Evolutionary conservation across 2,113 vertebrate species (phyloP).

Genomic region (Pontoporia blainvillei): DNA sequence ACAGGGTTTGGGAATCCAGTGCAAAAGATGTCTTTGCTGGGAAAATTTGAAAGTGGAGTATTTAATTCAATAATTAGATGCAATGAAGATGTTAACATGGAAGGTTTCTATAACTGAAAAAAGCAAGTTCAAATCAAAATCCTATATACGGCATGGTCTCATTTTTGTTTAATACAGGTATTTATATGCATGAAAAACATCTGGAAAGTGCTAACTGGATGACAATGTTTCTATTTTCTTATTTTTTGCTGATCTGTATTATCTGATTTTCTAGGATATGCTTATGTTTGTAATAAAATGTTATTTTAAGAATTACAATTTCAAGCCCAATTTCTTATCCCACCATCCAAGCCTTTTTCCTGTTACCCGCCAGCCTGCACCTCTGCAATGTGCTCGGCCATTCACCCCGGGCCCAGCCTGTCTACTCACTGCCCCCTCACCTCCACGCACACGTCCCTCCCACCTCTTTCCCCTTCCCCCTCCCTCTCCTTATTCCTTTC

Average conservation of each 20-base stretch:
- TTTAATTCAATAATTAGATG: not conserved
- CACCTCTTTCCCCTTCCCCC: not conserved
- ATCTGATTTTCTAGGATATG: not conserved
- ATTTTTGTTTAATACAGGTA: not conserved
- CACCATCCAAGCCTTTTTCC: not conserved
- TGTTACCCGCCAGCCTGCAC: not conserved
- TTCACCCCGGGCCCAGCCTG: not conserved
- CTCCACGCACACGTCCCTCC: not conserved
- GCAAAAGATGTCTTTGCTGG: not conserved
- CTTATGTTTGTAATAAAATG: not conserved
- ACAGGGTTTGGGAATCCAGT: not conserved
- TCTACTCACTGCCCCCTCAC: not conserved
- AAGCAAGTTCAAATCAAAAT: not conserved
- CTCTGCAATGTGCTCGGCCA: not conserved
- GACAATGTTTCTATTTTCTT: not conserved
- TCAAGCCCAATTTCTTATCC: not conserved
- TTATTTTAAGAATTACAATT: not conserved
- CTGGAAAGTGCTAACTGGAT: not conserved
- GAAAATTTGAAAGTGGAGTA: not conserved
- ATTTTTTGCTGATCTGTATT: not conserved
- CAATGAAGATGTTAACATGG: not conserved
- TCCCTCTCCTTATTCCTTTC: not conserved
- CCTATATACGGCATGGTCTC: not conserved
- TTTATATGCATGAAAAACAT: not conserved
- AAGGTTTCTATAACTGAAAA: not conserved